Evolutionary conservation across 1,140 invertebrate genomes (phyloP), one percentile per base, ranked within the genome.

Genomic region (Orchesella cincta): DNA sequence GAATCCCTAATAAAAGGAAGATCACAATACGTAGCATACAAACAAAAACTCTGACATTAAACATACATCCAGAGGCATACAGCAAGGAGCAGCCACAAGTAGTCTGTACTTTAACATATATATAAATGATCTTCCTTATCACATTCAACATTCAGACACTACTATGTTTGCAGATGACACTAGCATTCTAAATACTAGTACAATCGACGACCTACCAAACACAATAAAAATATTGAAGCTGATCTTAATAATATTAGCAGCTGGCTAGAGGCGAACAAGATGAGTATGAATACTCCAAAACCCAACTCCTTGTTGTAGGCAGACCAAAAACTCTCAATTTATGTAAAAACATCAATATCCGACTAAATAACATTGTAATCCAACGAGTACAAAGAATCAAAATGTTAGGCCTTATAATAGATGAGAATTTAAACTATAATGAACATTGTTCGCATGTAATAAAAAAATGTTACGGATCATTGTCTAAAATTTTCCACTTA

Each of bases 151-250:
- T 34, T n/a, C 76, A 1, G 64, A 75, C 18, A 35, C 72, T 14
- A 73, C 80, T 1, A 28, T 82, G 0, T 84, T 82, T 72, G 84
- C 83, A 20, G 83, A 84, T 39, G 83, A 85, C 72, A 83, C 81
- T 14, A 80, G 81, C 2, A 2, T 46, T 8, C 26, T 39, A 8
- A 73, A 12, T 20, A 5, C 34, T 31, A 29, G 33, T 31, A 29
- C 3, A 39, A 39, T 46, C 23, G 20, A 36, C 14, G 16, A 3
- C 33, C 81, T 73, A 35, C 2, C 36, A 26, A 16, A 57, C 31
- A 2, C 35, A 14, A 23, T 35, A 67, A 28, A 16, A 67, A 51
- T 18, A 26, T 35, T 1, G 2, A 67, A 34, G 33, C 39, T 28
- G 76, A 77, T n/a, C 20, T 77, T 1, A 23, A 33, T n/a, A 34